Conservation (phyloP, 1,140 invertebrate genomes). For the Bursaphelenchus mucronatus region DNA sequence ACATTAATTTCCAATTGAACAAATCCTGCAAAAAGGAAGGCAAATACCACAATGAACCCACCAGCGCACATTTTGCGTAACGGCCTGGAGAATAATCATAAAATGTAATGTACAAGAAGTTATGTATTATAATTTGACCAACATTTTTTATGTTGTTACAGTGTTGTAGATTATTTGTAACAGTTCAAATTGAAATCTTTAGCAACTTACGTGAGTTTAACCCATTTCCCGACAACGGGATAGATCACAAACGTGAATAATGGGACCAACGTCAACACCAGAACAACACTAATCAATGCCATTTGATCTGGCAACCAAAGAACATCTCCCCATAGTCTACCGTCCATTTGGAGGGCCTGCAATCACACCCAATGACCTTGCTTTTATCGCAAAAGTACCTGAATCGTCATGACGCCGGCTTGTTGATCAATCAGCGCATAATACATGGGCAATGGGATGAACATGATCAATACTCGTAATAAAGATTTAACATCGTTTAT, state of each 20-base stretch:
- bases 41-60: conserved; percentile 74
- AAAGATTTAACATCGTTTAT: conserved; percentile 62
- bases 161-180: no score
- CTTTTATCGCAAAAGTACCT: conserved; percentile 31
- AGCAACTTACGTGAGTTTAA: conserved; percentile 15
- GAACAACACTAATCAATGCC: conserved; percentile 66
- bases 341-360: conserved; percentile 14
- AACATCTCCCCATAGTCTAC: conserved; percentile 39
- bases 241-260: conserved; percentile 44
- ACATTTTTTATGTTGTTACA: no score
- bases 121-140: no score
- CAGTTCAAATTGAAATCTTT: no score
- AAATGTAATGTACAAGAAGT: background rate
- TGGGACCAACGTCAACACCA: conserved; percentile 55
- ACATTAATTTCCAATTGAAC: conserved; percentile 76
- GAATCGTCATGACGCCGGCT: conserved; percentile 37
- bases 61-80: conserved; percentile 75
- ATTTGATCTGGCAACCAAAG: conserved; percentile 79
- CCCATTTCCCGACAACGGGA: conserved; percentile 6
- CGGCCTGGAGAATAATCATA: conserved; percentile 62
- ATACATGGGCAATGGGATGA: conserved; percentile 67
- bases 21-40: conserved; percentile 79
- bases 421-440: conserved; percentile 73
- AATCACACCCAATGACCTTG: conserved; percentile 27
- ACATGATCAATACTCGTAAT: conserved; percentile 62